Evolutionary conservation across 1,140 invertebrate species (phyloP).

Genomic region (Macrotrachela quadricornifera): DNA sequence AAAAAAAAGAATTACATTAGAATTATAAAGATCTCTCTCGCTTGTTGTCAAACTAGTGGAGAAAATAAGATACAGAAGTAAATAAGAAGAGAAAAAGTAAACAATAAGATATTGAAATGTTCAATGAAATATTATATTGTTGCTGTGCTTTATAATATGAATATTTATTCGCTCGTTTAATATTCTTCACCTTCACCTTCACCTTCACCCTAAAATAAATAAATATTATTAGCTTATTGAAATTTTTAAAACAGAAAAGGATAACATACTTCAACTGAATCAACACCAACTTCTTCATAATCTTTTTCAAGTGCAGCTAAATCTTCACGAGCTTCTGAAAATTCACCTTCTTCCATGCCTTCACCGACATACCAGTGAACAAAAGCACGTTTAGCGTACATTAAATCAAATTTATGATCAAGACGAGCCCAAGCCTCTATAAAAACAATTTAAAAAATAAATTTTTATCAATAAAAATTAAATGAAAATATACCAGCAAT

Average conservation of each 20-base stretch:
- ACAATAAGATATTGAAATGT: no score
- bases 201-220: not conserved
- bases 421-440: conserved; percentile 49
- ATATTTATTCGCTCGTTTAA: not conserved
- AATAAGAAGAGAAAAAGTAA: no score
- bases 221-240: no score
- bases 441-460: no score
- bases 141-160: no score
- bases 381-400: conserved; percentile 13
- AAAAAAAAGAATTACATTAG: no score
- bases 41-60: no score
- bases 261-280: conserved; percentile 8
- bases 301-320: conserved; percentile 14
- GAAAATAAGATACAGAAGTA: no score
- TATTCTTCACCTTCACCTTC: conserved; percentile 10
- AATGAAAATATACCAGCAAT: conserved; percentile 36
- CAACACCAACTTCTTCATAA: conserved; percentile 13
- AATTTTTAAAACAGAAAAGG: no score
- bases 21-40: no score
- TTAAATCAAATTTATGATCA: conserved; percentile 18
- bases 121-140: no score
- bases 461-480: no score
- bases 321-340: conserved; percentile 18
- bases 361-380: conserved; percentile 27
- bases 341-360: conserved; percentile 33